These are phyloP conservation scores for Chloebia gouldiae DNA, from an alignment of 2,113 vertebrate genomes.

Conservation along the genomic window DNA sequence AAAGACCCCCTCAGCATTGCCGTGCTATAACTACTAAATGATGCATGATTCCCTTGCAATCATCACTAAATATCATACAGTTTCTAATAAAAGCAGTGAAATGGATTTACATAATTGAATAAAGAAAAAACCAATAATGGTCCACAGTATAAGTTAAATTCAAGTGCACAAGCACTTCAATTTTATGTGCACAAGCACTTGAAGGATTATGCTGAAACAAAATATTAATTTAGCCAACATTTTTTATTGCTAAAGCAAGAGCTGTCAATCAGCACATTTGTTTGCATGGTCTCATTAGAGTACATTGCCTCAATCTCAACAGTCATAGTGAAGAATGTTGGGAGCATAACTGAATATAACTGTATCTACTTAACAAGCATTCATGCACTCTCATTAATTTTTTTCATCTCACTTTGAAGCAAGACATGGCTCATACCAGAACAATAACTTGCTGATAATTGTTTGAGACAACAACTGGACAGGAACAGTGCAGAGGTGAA, in stretches of 20 bases:
- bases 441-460: constrained; percentile 76
- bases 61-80: not conserved
- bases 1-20: not conserved
- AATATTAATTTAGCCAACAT: constrained; percentile 12
- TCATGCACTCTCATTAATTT: constrained; percentile 73
- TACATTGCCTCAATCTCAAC: constrained; percentile 44
- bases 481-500: constrained; percentile 75
- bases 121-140: not conserved
- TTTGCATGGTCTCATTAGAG: constrained; percentile 65
- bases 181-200: not conserved
- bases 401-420: constrained; percentile 72
- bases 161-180: not conserved
- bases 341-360: constrained; percentile 68
- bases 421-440: constrained; percentile 69
- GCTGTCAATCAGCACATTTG: constrained; percentile 70
- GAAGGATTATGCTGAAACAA: constrained; percentile 17
- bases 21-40: not conserved
- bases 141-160: not conserved
- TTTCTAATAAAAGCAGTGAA: not conserved
- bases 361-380: constrained; percentile 76
- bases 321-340: constrained; percentile 49
- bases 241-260: constrained; percentile 58
- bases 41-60: not conserved
- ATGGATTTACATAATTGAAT: not conserved
- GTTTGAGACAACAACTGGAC: constrained; percentile 78